Evolutionary conservation across 2,797 vertebrate species (phyloP).

Genomic region (Masticophis lateralis): DNA sequence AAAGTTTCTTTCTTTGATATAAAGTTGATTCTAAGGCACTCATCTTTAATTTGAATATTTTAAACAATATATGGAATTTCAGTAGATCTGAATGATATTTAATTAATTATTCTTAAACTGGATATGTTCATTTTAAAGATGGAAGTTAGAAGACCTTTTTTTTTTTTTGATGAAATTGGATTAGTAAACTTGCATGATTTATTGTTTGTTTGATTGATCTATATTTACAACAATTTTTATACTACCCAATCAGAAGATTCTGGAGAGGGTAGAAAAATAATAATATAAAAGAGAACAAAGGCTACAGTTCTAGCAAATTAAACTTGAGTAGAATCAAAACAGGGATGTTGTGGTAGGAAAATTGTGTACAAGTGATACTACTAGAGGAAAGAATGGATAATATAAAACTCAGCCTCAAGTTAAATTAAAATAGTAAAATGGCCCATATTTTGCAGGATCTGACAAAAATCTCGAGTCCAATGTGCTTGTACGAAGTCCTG

Average conservation of each 20-base stretch:
- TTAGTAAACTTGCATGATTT: background rate
- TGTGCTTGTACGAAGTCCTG: background rate
- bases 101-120: background rate
- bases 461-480: background rate
- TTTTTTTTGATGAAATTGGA: background rate
- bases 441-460: background rate
- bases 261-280: background rate
- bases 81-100: slow-evolving; percentile 30
- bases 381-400: background rate
- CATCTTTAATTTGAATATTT: slow-evolving; percentile 42
- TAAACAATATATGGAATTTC: slow-evolving; percentile 41
- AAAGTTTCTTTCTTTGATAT: slow-evolving; percentile 49
- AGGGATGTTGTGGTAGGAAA: background rate
- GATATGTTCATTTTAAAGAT: slow-evolving; percentile 8
- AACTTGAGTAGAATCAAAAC: background rate
- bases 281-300: background rate
- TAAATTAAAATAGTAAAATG: background rate
- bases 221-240: background rate
- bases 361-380: background rate
- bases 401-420: background rate
- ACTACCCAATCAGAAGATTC: background rate
- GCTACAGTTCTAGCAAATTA: background rate
- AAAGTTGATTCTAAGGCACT: slow-evolving; percentile 53
- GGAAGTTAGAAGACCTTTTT: background rate
- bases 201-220: background rate